These are phyloP conservation scores for Cheilosia variabilis DNA, from an alignment of 2,888 invertebrate genomes.

Conservation along the genomic window DNA sequence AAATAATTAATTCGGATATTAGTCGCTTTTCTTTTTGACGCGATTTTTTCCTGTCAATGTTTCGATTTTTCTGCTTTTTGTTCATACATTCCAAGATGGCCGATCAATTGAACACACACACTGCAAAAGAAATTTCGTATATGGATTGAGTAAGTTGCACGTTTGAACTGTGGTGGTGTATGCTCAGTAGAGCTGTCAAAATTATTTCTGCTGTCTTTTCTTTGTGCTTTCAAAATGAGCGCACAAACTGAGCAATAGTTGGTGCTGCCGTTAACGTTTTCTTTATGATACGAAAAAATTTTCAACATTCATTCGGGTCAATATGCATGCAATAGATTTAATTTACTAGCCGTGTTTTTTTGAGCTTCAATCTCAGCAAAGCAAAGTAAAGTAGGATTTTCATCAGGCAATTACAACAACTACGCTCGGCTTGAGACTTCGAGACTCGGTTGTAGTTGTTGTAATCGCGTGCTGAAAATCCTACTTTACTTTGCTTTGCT, in stretches of 20 bases:
- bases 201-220: conserved; percentile 33
- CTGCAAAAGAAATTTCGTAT: conserved; percentile 43
- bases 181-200: conserved; percentile 70
- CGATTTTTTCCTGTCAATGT: conserved; percentile 80
- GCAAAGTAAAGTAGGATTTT: too few species aligned
- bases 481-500: too few species aligned
- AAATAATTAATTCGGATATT: conserved; percentile 72
- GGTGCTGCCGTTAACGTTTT: conserved; percentile 31
- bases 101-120: conserved; percentile 65
- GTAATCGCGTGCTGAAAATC: too few species aligned
- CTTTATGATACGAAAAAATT: neutral
- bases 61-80: conserved; percentile 79
- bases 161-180: conserved; percentile 48
- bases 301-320: too few species aligned
- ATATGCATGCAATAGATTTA: too few species aligned
- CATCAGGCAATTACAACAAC: too few species aligned
- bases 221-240: conserved; percentile 57
- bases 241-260: conserved; percentile 14
- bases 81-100: conserved; percentile 81
- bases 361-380: too few species aligned
- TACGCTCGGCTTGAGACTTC: too few species aligned
- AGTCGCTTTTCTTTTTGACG: conserved; percentile 77
- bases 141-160: conserved; percentile 69
- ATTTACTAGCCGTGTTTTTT: too few species aligned
- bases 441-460: too few species aligned